A percentile compares a stretch with the other conserved stretches of the same genome.
These are phyloP conservation scores for Episyrphus balteatus DNA, from an alignment of 1,140 invertebrate genomes.

Conservation along the genomic window DNA sequence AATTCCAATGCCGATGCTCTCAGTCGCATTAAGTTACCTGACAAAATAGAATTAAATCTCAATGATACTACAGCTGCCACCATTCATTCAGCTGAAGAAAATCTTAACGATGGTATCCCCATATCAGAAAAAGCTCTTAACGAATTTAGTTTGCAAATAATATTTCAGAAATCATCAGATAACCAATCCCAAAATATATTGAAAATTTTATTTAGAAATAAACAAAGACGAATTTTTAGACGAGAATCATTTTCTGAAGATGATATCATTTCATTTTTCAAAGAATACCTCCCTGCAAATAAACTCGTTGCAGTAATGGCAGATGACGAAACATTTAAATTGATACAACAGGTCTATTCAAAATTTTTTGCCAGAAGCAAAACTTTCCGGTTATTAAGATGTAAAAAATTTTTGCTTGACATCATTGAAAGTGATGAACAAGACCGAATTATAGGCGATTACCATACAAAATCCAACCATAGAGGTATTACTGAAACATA, in stretches of 20 bases:
- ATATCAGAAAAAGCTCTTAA: not conserved
- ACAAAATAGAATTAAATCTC: conserved; percentile 10
- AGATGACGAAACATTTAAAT: not conserved
- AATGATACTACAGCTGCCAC: not conserved
- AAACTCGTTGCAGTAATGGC: not conserved
- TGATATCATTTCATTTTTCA: not conserved
- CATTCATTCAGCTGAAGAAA: not conserved
- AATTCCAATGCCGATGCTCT: conserved; percentile 28
- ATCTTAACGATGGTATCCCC: not conserved
- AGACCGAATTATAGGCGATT: conserved; percentile 6
- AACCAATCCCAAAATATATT: not conserved
- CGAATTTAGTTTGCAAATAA: not conserved
- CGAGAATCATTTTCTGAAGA: not conserved
- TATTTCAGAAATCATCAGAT: not conserved
- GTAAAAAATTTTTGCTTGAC: not conserved
- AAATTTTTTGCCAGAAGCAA: not conserved
- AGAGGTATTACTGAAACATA: conserved; percentile 11
- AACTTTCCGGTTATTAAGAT: not conserved
- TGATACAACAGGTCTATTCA: not conserved
- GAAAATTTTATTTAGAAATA: not conserved
- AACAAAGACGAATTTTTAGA: not conserved
- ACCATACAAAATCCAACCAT: conserved; percentile 15
- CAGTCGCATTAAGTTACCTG: not conserved
- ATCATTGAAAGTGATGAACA: conserved; percentile 1
- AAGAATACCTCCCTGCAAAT: not conserved